phyloP scores from a whole-genome alignment of 2,797 vertebrate species.

The Ispidina picta region DNA sequence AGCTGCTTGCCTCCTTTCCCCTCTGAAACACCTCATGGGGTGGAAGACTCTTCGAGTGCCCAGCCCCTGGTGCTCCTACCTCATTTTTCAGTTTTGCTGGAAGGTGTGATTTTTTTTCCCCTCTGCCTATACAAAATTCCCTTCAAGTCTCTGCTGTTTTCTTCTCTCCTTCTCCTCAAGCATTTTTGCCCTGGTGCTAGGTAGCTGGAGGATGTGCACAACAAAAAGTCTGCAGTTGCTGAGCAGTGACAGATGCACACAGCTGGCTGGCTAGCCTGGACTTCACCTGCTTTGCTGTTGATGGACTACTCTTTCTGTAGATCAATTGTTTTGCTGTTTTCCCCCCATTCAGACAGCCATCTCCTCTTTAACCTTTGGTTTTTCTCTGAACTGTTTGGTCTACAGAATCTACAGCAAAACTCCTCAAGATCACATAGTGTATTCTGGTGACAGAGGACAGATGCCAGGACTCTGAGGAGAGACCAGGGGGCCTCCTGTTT shows the following conservation, averaged over 20 bases:
- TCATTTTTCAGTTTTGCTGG: neutral
- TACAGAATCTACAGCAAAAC: neutral
- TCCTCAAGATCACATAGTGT: neutral
- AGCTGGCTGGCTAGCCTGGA: constrained; percentile 2
- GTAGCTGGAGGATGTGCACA: neutral
- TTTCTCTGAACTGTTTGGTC: neutral
- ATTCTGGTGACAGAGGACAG: neutral
- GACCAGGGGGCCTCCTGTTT: neutral
- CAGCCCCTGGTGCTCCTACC: neutral
- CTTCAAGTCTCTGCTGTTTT: neutral
- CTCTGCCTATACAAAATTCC: neutral
- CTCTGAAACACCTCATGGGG: neutral
- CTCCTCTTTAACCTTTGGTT: neutral
- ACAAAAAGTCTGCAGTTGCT: constrained; percentile 36
- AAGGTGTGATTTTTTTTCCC: neutral
- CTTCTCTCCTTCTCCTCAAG: neutral
- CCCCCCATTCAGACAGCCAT: neutral
- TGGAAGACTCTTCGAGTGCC: neutral
- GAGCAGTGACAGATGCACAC: constrained; percentile 27
- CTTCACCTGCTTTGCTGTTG: constrained; percentile 37
- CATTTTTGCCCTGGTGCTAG: neutral
- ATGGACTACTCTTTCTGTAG: constrained; percentile 1
- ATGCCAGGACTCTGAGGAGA: neutral
- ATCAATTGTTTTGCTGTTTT: constrained; percentile 26
- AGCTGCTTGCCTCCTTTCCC: neutral